Conservation (phyloP, 2,113 vertebrate genomes). For the Prunella fulvescens region DNA sequence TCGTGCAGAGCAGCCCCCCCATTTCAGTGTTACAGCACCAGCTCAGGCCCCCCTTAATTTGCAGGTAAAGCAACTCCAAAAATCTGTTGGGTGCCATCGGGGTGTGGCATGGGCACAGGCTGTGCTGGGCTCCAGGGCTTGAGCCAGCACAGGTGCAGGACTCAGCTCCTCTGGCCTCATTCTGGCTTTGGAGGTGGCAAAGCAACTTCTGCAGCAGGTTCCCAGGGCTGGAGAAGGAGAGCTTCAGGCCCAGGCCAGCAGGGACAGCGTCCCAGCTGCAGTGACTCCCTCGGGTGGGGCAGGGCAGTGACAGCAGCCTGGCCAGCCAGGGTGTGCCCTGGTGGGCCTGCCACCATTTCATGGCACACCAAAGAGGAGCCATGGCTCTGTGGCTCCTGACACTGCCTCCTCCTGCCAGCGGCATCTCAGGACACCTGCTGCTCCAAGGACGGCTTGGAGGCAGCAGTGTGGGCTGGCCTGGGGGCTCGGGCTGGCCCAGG, state of each 20-base stretch:
- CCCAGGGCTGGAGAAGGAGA: not conserved
- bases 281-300: rapidly evolving
- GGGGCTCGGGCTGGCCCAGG: rapidly evolving
- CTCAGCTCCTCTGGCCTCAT: not conserved
- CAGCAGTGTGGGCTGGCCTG: rapidly evolving
- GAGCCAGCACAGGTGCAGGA: not conserved
- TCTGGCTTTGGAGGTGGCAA: not conserved
- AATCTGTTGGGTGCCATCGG: rapidly evolving
- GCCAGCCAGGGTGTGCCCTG: not conserved
- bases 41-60: rapidly evolving
- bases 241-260: rapidly evolving
- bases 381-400: not conserved
- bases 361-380: not conserved
- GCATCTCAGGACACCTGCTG: rapidly evolving
- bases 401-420: not conserved
- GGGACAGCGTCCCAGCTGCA: not conserved
- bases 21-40: not conserved
- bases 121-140: rapidly evolving
- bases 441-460: not conserved
- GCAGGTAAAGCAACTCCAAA: not conserved
- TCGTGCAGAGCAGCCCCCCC: not conserved
- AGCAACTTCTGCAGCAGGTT: not conserved
- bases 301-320: not conserved
- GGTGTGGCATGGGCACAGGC: not conserved
- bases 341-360: too few species aligned